Evolutionary conservation across 1,140 invertebrate genomes (phyloP).

Genomic region (Spodoptera litura): DNA sequence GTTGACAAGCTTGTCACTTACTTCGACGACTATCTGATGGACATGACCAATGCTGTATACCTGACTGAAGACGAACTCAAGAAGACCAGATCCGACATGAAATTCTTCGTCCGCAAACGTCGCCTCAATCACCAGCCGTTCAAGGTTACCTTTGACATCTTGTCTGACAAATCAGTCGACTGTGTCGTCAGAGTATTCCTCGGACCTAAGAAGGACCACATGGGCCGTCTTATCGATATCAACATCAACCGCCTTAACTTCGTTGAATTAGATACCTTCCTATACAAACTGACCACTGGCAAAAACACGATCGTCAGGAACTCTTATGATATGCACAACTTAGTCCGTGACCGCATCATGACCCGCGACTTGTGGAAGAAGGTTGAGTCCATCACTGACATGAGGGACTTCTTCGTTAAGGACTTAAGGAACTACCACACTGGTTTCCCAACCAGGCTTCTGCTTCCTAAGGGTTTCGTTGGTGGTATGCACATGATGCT

Average conservation of each 20-base stretch:
- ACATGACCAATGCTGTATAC: slow-evolving; percentile 85
- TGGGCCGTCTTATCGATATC: slow-evolving; percentile 83
- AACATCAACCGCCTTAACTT: slow-evolving; percentile 85
- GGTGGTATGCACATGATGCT: slow-evolving; percentile 88
- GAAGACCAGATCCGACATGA: slow-evolving; percentile 75
- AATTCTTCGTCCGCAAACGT: slow-evolving; percentile 86
- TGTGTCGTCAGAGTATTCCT: slow-evolving; percentile 89
- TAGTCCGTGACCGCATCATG: slow-evolving; percentile 77
- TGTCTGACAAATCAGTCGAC: slow-evolving; percentile 85
- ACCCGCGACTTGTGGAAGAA: slow-evolving; percentile 81
- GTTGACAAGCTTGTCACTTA: slow-evolving; percentile 86
- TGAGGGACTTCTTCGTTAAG: slow-evolving; percentile 63
- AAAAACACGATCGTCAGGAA: slow-evolving; percentile 87
- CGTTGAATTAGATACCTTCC: slow-evolving; percentile 87
- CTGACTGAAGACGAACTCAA: slow-evolving; percentile 72
- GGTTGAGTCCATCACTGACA: slow-evolving; percentile 70
- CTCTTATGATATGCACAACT: slow-evolving; percentile 85
- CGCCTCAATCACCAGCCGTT: slow-evolving; percentile 89
- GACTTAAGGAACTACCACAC: slow-evolving; percentile 80
- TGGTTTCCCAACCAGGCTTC: slow-evolving; percentile 87
- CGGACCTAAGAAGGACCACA: slow-evolving; percentile 88
- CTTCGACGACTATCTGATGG: slow-evolving; percentile 87
- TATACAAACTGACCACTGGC: slow-evolving; percentile 85
- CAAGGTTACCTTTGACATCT: slow-evolving; percentile 87
- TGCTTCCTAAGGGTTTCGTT: slow-evolving; percentile 87